Evolutionary conservation across 2,113 vertebrate species (phyloP), one percentile per base, ranked within the genome.

Genomic region (Tenrec ecaudatus): DNA sequence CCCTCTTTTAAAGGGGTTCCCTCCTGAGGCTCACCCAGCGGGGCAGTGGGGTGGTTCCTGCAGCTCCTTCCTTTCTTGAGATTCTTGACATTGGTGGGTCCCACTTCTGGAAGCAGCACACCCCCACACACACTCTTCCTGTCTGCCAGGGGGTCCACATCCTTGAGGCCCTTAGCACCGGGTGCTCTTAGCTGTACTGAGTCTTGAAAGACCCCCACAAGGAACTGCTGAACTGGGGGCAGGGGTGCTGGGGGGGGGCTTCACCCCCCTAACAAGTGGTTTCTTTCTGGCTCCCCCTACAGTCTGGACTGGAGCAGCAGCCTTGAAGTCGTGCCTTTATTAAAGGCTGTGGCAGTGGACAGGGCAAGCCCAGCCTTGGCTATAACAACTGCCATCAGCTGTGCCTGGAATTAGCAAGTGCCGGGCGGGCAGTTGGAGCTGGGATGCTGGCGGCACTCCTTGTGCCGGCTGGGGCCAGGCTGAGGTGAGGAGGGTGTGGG

Each of bases 321-420:
- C 73, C 77, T n/a, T 81, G 53, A 82, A 75, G 85, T 85, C 5
- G 23, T 81, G 9, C 88, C 68, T 93, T 96, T 92, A 87, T 78
- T 95, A 60, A 91, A 76, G 33, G n/a, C 33, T 86, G 27, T 3
- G 17, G 84, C 23, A 76, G 53, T 31, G 43, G 71, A 12, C 25
- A 90, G 22, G 83, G 36, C 78, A 76, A 31, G 57, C 16, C 2
- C 53, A 27, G 14, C 17, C 25, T 84, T 33, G 23, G 23, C 38
- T 31, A 3, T 23, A 73, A 89, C 57, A 81, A 27, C 19, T 38
- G 25, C 2, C 27, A 76, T 22, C 20, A 27, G 17, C 25, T 20
- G 33, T 7, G 14, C 47, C 40, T 83, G 68, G 91, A 80, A 81
- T 84, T 2, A 71, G 31, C 33, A 64, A 17, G 36, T 23, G 19